Base-by-base conservation (phyloP, 2,888 invertebrate genomes). In the Platycheirus rosarum region DNA sequence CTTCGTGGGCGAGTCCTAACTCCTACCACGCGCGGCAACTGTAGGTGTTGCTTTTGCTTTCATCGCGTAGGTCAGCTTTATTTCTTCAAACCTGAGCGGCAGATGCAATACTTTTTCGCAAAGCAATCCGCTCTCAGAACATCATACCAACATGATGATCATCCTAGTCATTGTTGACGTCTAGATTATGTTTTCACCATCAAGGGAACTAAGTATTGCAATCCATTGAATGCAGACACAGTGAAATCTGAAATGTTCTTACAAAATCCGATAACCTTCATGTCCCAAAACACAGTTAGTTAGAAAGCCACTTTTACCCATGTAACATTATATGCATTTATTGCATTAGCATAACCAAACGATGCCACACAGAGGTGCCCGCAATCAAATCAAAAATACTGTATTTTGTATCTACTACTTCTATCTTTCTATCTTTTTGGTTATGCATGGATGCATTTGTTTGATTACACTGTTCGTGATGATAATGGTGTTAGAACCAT, bases 381-480 rank as follows among this genome's bases (percentile, higher is more conserved):
- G 5, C 18, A 32, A 35, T n/a, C n/a, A 7, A 20, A 37, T 7
- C 35, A 7, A 16, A 40, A 35, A 48, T 46, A 14, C 16, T 63
- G 14, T 42, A 42, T 70, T 63, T 23, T 23, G 23, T 23, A 62
- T 16, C 42, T n/a, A 29, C n/a, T 35, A 48, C 42, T n/a, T 20
- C n/a, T 35, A 48, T 49, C 16, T 53, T 35, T 53, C 18, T 46
- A 57, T 44, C 63, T 70, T 49, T 51, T 11, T 32, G 11, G 4
- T 18, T n/a, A 8, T 35, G 18, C 4, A 37, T 20, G 18, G 13
- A 55, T 55, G 53, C 53, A 53, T 53, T 35, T 35, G 37, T 55
- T 55, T 55, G 37, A 35, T 55, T 55, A 37, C 2, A 55, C 37
- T 55, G 53, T 53, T 73, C 26, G 53, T 37, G 20, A 53, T 16